Conservation (phyloP, 1,140 invertebrate genomes). For the Aphaenogaster ashmeadi region DNA sequence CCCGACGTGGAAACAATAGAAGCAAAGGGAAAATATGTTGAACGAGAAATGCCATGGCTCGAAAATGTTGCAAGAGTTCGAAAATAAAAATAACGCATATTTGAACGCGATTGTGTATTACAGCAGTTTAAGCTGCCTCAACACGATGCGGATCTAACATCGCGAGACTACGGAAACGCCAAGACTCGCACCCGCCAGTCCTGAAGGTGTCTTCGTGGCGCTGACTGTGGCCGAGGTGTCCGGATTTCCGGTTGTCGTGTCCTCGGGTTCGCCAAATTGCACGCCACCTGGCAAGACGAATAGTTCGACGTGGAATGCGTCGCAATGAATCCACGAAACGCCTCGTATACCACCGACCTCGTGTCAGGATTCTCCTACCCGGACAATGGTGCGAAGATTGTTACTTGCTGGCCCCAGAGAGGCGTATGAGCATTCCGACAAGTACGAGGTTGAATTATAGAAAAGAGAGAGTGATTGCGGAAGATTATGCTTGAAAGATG, state of each 20-base stretch:
- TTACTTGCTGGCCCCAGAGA: constrained; percentile 64
- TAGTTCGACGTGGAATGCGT: constrained; percentile 81
- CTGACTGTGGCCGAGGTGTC: constrained; percentile 50
- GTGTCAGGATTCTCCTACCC: constrained; percentile 62
- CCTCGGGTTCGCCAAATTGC: constrained; percentile 71
- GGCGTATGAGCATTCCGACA: constrained; percentile 44
- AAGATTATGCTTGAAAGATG: background rate
- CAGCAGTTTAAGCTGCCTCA: background rate
- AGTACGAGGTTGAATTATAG: constrained; percentile 59
- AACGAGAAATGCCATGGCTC: background rate
- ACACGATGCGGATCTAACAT: constrained; percentile 3
- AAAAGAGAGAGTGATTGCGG: constrained; percentile 39
- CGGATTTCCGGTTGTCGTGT: constrained; percentile 71
- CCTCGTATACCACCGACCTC: constrained; percentile 58
- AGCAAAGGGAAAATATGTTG: background rate
- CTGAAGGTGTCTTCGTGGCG: constrained; percentile 43
- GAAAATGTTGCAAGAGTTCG: background rate
- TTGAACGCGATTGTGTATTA: constrained; percentile 2
- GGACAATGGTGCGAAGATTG: constrained; percentile 68
- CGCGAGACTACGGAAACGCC: constrained; percentile 11
- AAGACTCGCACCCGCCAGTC: constrained; percentile 41
- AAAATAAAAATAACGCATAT: background rate
- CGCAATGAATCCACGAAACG: constrained; percentile 78
- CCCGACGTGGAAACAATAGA: background rate
- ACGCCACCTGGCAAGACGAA: constrained; percentile 76